These are phyloP conservation scores for Ptilodon capucinus DNA, from an alignment of 2,888 invertebrate species.

Conservation along the genomic window DNA sequence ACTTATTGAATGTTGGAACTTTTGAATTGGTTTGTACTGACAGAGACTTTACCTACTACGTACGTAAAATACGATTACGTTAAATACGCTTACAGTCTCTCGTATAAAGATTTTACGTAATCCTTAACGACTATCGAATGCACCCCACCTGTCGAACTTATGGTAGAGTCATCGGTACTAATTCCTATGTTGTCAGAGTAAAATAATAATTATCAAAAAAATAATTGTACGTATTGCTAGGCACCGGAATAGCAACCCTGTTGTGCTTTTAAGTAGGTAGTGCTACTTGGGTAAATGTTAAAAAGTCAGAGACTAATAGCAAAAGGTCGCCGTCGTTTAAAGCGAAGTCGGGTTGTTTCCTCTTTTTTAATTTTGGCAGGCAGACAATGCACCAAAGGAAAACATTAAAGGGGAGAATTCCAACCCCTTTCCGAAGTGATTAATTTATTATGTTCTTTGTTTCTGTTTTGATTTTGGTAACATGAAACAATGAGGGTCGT, in stretches of 20 bases:
- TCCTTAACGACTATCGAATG: too few relatives aligned
- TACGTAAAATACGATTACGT: too few relatives aligned
- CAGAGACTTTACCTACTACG: not conserved
- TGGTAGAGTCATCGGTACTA: too few relatives aligned
- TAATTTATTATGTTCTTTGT: slow-evolving; percentile 81
- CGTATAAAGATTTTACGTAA: too few relatives aligned
- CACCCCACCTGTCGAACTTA: too few relatives aligned
- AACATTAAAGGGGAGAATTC: slow-evolving; percentile 72
- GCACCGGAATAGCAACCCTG: not conserved
- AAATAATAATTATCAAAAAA: too few relatives aligned
- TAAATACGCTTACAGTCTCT: too few relatives aligned
- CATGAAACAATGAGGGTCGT: slow-evolving; percentile 39
- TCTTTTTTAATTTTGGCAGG: slow-evolving; percentile 77
- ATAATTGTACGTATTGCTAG: too few relatives aligned
- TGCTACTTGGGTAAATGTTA: slow-evolving; percentile 1
- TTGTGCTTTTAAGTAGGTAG: not conserved
- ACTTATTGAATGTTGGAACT: slow-evolving; percentile 32
- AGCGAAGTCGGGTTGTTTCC: slow-evolving; percentile 66
- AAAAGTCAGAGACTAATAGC: slow-evolving; percentile 30
- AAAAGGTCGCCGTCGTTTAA: slow-evolving; percentile 65
- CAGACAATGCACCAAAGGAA: slow-evolving; percentile 79
- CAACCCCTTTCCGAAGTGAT: slow-evolving; percentile 75
- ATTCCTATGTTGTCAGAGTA: too few relatives aligned
- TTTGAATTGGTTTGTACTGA: slow-evolving; percentile 22
- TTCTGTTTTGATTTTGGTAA: slow-evolving; percentile 73